Evolutionary conservation across 2,797 vertebrate species (phyloP), one percentile per base, ranked within the genome.

Genomic region (Oceanodroma leucorhoa): DNA sequence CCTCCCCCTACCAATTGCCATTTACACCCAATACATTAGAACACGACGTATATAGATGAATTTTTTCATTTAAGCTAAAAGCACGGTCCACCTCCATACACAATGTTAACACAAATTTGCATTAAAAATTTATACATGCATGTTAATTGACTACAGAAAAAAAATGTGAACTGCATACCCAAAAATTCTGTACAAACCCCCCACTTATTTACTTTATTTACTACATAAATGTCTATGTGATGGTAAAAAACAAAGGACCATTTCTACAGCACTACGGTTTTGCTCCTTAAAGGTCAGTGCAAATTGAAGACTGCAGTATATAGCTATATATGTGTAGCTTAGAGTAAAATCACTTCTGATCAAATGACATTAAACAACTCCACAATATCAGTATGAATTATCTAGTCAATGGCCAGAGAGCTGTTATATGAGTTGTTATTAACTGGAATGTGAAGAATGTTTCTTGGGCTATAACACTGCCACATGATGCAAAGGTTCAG

Each of bases 31-130:
- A 29, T 38, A 27, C 43, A 40, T 61, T 40, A 53, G 11, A 48
- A 38, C 4, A 20, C 2, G 1, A 53, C 2, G 22, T 5, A 46
- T 18, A 54, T 3, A 55, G 12, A 18, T 5, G 0, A 34, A 6
- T 13, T 55, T 53, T 81, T 76, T 75, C 9, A 41, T 55, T 62
- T 65, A 60, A 32, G 6, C 23, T 73, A 27, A 80, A 84, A 84
- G 9, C 11, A 50, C 8, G n/a, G 10, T 32, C 26, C 5, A 46
- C 13, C 21, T 73, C 15, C 32, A 51, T 53, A 23, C 6, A 65
- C 1, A 65, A 34, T 18, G 11, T 23, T 48, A 80, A 53, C 17
- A 72, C 3, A 38, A 58, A 76, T 67, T 45, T 60, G 4, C 57
- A 40, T 61, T 82, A 30, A 62, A 83, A 85, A 78, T 24, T 6